A percentile compares a stretch with the other conserved stretches of the same genome.
Evolutionary conservation across 2,797 vertebrate species (phyloP).

Genomic region (Gymnothorax javanicus): DNA sequence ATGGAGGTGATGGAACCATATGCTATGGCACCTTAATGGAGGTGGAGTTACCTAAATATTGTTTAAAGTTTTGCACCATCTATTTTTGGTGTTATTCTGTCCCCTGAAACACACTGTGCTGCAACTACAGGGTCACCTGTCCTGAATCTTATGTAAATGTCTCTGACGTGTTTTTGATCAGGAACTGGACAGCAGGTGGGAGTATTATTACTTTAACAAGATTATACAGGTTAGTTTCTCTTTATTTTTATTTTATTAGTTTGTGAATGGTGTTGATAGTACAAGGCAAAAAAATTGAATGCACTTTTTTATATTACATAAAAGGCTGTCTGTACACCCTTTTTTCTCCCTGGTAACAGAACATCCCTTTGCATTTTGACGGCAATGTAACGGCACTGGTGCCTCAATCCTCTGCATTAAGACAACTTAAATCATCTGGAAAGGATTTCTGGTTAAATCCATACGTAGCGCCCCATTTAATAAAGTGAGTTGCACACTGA

Average conservation of each 20-base stretch:
- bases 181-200: constrained; percentile 79
- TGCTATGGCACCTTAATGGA: constrained; percentile 83
- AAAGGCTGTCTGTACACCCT: no score
- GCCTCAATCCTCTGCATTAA: constrained; percentile 70
- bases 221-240: constrained; percentile 73
- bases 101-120: not conserved
- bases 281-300: not conserved
- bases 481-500: constrained; percentile 66
- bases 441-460: constrained; percentile 73
- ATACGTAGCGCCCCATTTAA: constrained; percentile 68
- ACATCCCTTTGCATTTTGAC: constrained; percentile 55
- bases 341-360: not conserved
- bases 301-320: not conserved
- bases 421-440: constrained; percentile 60
- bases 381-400: constrained; percentile 80
- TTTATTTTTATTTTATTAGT: not conserved
- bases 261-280: not conserved
- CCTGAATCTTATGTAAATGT: not conserved
- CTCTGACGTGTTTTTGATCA: constrained; percentile 57
- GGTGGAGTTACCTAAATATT: constrained; percentile 58
- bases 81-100: not conserved
- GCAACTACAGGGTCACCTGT: not conserved
- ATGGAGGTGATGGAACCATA: constrained; percentile 76
- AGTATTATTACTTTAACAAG: constrained; percentile 66
- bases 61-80: no score